A percentile compares a stretch with the other conserved stretches of the same genome.
Evolutionary conservation across 2,797 vertebrate genomes (phyloP).

Genomic region (Choloepus didactylus): DNA sequence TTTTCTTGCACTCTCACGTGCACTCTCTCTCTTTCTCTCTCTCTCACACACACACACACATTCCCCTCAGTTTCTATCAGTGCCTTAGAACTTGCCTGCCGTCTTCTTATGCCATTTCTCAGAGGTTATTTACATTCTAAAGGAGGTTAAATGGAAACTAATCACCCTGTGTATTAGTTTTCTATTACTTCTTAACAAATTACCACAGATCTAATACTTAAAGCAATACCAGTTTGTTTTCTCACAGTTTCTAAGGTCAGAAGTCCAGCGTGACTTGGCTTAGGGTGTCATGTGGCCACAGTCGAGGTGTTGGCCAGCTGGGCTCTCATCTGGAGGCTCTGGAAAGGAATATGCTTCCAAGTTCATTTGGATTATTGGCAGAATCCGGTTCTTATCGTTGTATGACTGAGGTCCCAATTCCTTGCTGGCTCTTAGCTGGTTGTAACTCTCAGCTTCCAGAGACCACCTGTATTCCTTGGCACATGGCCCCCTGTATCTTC

Average conservation of each 20-base stretch:
- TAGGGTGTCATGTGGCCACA: slow-evolving; percentile 34
- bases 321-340: slow-evolving; percentile 28
- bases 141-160: slow-evolving; percentile 25
- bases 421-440: background rate
- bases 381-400: background rate
- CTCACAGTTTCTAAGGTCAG: background rate
- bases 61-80: background rate
- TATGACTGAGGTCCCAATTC: background rate
- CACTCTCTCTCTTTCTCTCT: background rate
- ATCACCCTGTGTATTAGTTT: background rate
- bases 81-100: background rate
- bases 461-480: background rate
- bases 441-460: background rate
- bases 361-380: background rate
- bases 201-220: background rate
- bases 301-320: slow-evolving; percentile 52
- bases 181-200: slow-evolving; percentile 51
- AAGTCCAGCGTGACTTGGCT: slow-evolving; percentile 31
- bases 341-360: slow-evolving; percentile 1
- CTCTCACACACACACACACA: background rate
- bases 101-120: slow-evolving; percentile 35
- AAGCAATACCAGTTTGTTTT: slow-evolving; percentile 19
- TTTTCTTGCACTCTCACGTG: too few relatives aligned
- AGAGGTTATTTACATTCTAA: slow-evolving; percentile 36
- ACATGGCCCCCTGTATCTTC: background rate